Base-by-base conservation (phyloP, 2,797 vertebrate species). In the Siniperca obscura region DNA sequence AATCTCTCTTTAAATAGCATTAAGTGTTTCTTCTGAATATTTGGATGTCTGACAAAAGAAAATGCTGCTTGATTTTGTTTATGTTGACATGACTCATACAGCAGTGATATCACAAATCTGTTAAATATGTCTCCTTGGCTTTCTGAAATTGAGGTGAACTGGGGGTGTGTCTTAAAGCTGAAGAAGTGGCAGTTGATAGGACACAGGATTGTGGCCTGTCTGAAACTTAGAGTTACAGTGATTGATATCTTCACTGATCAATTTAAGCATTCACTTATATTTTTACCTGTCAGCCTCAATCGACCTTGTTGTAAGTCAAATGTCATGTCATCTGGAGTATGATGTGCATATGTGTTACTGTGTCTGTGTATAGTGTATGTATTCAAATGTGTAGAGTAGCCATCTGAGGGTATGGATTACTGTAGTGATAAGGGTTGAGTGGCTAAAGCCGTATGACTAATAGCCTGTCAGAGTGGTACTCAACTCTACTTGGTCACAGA, bases 351-450 rank as follows among this genome's bases (percentile, higher is more conserved):
- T 42, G 78, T 87, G 86, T 84, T 90, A 88, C 87, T 87, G 83
- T 86, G 71, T 56, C 13, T 76, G 78, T 85, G 70, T 84, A 7
- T 60, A 68, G 73, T 83, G 82, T 60, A 73, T 74, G 80, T 76
- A 86, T 81, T 86, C 82, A 85, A 85, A 90, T 88, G 84, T 89
- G 76, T 70, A 21, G 71, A 62, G 65, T 79, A 71, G 80, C 82
- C 82, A 79, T 95, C 93, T 96, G 95, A 96, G 91, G 91, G 95
- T 97, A 97, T 97, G 96, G 97, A 98, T 98, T 97, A 97, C 94
- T 95, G 90, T 93, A 68, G 94, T 95, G 96, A 98, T 96, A 94
- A 95, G 94, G 94, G 84, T 71, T 92, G 90, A 94, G 92, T 94
- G 88, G 87, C 87, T 92, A 92, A 93, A 92, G 91, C 91, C 66